A percentile compares a stretch with the other conserved stretches of the same genome.
Conservation (phyloP, 2,797 vertebrate species). For the Hippoglossus hippoglossus region DNA sequence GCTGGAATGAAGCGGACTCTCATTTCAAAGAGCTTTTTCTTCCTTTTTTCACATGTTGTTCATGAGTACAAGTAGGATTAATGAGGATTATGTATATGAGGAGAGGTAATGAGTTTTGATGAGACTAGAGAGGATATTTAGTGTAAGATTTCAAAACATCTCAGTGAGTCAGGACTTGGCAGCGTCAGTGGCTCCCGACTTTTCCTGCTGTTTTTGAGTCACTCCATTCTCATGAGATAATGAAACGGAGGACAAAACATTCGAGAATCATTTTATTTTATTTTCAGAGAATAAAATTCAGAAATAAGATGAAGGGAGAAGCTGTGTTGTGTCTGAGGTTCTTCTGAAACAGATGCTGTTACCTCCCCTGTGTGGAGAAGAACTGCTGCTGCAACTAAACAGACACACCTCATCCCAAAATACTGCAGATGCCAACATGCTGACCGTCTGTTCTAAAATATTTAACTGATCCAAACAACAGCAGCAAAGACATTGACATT, state of each 20-base stretch:
- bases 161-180: constrained; percentile 38
- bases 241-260: background rate
- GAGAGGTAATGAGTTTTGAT: constrained; percentile 74
- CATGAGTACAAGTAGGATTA: constrained; percentile 69
- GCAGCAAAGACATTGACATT: too few relatives aligned
- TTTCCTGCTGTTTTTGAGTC: constrained; percentile 19
- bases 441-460: too few relatives aligned
- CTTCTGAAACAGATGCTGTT: constrained; percentile 1
- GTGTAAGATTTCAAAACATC: constrained; percentile 74
- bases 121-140: constrained; percentile 75
- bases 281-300: constrained; percentile 9
- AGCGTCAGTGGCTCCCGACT: constrained; percentile 42
- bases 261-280: background rate
- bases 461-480: too few relatives aligned
- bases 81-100: constrained; percentile 79
- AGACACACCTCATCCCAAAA: background rate
- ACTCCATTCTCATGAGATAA: background rate
- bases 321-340: too few relatives aligned
- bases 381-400: constrained; percentile 28
- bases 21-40: constrained; percentile 71
- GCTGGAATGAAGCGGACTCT: constrained; percentile 63
- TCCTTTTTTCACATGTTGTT: constrained; percentile 58
- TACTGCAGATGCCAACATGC: too few relatives aligned
- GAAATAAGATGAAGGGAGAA: background rate
- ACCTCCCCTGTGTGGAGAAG: constrained; percentile 40